Evolutionary conservation across 1,140 invertebrate species (phyloP).

Genomic region (Zaprionus tsacasi): DNA sequence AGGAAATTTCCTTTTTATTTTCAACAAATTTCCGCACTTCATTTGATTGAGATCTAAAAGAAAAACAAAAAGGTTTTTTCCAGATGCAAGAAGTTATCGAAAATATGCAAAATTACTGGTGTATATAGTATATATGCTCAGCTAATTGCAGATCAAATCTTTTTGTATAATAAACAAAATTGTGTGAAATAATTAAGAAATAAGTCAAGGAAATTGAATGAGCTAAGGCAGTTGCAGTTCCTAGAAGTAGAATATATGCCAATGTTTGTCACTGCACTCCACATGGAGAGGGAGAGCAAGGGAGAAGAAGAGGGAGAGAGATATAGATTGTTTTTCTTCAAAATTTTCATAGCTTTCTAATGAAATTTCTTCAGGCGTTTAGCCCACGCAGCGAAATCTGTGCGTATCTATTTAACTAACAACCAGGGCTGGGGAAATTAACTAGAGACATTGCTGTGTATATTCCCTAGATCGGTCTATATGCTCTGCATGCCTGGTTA

Average conservation of each 20-base stretch:
- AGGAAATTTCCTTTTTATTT: not conserved
- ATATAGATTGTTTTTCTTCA: not conserved
- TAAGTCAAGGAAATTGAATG: not conserved
- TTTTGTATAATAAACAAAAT: not conserved
- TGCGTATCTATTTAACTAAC: not conserved
- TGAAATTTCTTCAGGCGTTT: not conserved
- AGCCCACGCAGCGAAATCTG: not conserved
- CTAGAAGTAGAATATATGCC: not conserved
- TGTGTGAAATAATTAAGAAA: not conserved
- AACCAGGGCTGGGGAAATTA: slow-evolving; percentile 22
- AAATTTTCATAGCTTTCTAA: not conserved
- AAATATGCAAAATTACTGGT: not conserved
- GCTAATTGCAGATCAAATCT: not conserved
- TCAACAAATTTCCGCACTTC: slow-evolving; percentile 27
- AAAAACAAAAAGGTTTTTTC: not conserved
- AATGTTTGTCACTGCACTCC: not conserved
- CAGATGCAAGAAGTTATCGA: not conserved
- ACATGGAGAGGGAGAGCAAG: not conserved
- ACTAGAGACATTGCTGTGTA: not conserved
- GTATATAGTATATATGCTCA: not conserved
- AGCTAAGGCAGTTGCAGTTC: not conserved
- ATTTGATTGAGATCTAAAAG: not conserved
- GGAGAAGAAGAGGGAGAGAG: not conserved
- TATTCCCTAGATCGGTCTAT: not conserved
- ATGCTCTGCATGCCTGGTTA: slow-evolving; percentile 38